Evolutionary conservation across 2,888 invertebrate species (phyloP).

Genomic region (Oxytorus armatus): DNA sequence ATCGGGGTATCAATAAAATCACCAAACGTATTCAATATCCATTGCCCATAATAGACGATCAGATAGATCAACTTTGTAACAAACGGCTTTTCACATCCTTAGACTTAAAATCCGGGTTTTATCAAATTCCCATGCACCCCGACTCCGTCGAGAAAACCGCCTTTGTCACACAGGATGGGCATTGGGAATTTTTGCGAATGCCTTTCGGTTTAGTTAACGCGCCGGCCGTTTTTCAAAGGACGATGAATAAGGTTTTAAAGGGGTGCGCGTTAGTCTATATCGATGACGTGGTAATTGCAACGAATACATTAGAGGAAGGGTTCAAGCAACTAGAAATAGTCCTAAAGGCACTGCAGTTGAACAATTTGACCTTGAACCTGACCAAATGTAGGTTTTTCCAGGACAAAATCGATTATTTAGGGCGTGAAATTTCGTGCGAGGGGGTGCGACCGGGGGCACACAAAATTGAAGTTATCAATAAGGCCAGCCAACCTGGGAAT

Average conservation of each 20-base stretch:
- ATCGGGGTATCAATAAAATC: conserved; percentile 74
- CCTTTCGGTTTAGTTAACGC: conserved; percentile 69
- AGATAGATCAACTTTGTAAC: conserved; percentile 75
- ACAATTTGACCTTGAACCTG: conserved; percentile 71
- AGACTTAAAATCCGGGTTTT: conserved; percentile 73
- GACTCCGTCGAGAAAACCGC: conserved; percentile 49
- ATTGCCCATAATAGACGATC: conserved; percentile 80
- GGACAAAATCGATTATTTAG: conserved; percentile 60
- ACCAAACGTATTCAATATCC: conserved; percentile 79
- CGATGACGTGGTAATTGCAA: conserved; percentile 72
- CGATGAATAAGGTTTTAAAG: conserved; percentile 74
- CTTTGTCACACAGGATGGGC: conserved; percentile 53
- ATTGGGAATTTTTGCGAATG: conserved; percentile 44
- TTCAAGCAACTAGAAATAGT: conserved; percentile 68
- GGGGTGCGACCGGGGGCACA: conserved; percentile 69
- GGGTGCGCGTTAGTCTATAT: too few relatives aligned
- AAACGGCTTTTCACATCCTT: conserved; percentile 75
- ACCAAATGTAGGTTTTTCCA: conserved; percentile 69
- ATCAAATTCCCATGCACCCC: conserved; percentile 64
- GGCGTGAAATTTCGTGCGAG: conserved; percentile 66
- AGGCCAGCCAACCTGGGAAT: conserved; percentile 55
- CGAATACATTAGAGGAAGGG: conserved; percentile 67
- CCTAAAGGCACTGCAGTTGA: conserved; percentile 58
- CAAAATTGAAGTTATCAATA: conserved; percentile 63
- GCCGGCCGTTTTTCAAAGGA: conserved; percentile 69